A percentile compares a stretch with the other conserved stretches of the same genome.
phyloP scores from a whole-genome alignment of 2,888 invertebrate species.

The Phoenoteleia sp. region DNA sequence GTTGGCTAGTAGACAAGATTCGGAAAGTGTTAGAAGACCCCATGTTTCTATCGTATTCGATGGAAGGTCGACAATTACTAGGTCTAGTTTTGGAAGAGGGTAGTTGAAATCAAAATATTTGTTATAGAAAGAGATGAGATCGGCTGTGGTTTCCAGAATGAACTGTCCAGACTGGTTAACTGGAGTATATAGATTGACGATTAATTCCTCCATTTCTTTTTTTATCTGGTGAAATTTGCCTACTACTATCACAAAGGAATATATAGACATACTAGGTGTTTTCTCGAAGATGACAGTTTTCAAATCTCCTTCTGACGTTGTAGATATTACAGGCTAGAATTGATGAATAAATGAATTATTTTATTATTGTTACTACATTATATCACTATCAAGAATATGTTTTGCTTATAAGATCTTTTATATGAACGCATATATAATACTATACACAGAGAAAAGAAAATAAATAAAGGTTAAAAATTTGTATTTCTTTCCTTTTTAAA shows the following conservation, averaged over 20 bases:
- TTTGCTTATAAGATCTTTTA: too few relatives aligned
- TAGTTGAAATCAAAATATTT: constrained; percentile 12
- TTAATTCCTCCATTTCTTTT: neutral
- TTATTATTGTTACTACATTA: too few relatives aligned
- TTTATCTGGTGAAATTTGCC: constrained; percentile 25
- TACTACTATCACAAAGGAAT: constrained; percentile 31
- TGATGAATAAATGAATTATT: neutral
- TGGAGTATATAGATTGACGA: neutral
- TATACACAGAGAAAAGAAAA: too few relatives aligned
- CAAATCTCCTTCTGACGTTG: neutral
- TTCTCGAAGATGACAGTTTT: constrained; percentile 28
- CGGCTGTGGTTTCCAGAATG: neutral
- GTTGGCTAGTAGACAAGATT: neutral
- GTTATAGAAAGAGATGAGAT: constrained; percentile 12
- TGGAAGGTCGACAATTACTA: neutral
- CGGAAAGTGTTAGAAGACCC: constrained; percentile 10
- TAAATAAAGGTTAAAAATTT: too few relatives aligned
- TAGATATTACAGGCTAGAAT: constrained; percentile 30
- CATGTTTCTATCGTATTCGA: constrained; percentile 6
- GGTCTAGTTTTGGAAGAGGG: constrained; percentile 40
- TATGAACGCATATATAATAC: too few relatives aligned
- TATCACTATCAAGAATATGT: too few relatives aligned
- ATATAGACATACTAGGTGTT: constrained; percentile 33
- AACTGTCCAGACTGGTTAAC: neutral
- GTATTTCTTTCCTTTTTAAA: too few relatives aligned